These are phyloP conservation scores for Tachina lurida DNA, from an alignment of 2,888 invertebrate genomes.

Conservation along the genomic window DNA sequence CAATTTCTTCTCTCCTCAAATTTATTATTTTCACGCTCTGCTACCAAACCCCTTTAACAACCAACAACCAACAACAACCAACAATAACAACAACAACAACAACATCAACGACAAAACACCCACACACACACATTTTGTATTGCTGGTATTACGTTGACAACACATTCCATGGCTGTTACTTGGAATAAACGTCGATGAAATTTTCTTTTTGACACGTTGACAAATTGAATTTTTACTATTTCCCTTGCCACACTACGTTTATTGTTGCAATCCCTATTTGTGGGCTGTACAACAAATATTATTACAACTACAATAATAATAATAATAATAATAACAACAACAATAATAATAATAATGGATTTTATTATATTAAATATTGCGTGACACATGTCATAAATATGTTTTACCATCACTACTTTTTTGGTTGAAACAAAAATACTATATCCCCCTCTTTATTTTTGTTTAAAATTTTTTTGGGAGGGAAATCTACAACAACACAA, in stretches of 20 bases:
- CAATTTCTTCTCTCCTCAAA: constrained; percentile 44
- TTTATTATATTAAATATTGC: constrained; percentile 69
- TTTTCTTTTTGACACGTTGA: neutral
- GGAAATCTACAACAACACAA: neutral
- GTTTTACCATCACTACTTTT: constrained; percentile 27
- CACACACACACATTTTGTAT: constrained; percentile 22
- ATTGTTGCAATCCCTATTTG: constrained; percentile 20
- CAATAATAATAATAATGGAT: constrained; percentile 53
- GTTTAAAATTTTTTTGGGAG: neutral
- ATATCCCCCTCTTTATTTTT: neutral
- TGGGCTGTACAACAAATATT: neutral
- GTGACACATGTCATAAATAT: constrained; percentile 72
- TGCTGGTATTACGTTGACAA: constrained; percentile 2
- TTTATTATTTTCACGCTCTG: constrained; percentile 59
- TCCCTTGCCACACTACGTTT: neutral
- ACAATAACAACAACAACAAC: constrained; percentile 20
- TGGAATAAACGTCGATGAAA: constrained; percentile 31
- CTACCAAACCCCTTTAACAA: constrained; percentile 12
- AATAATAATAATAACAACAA: constrained; percentile 33
- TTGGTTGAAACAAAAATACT: constrained; percentile 25
- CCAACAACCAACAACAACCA: constrained; percentile 19
- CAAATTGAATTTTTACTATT: too few species aligned
- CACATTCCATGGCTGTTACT: neutral
- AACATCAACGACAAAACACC: neutral
- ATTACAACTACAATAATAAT: constrained; percentile 23